Conservation (phyloP, 1,140 invertebrate species). For the Reticulitermes speratus region DNA sequence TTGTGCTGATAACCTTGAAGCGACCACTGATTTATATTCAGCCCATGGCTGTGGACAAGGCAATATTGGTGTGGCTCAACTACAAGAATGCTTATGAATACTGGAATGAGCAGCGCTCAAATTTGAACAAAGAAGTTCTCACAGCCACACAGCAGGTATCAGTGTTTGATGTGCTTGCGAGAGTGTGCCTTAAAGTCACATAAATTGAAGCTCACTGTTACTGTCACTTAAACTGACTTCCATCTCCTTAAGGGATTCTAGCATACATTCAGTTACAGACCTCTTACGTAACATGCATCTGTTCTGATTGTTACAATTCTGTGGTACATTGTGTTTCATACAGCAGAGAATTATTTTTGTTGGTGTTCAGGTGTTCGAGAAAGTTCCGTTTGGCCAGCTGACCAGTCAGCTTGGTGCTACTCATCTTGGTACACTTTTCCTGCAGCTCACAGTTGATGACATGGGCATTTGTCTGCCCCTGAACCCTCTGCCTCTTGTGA, state of each 20-base stretch:
- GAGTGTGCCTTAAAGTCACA: not conserved
- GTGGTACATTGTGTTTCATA: too few relatives aligned
- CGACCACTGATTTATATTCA: slow-evolving; percentile 93
- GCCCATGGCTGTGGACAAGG: slow-evolving; percentile 93
- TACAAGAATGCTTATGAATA: slow-evolving; percentile 99
- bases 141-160: slow-evolving; percentile 72
- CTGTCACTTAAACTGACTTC: too few relatives aligned
- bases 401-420: slow-evolving; percentile 69
- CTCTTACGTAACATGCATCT: too few relatives aligned
- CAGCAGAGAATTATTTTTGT: too few relatives aligned
- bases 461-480: slow-evolving; percentile 95
- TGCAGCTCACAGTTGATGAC: slow-evolving; percentile 93
- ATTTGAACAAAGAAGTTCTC: slow-evolving; percentile 82
- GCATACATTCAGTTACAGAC: too few relatives aligned
- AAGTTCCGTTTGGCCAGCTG: slow-evolving; percentile 74
- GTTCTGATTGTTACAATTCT: too few relatives aligned
- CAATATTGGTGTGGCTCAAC: slow-evolving; percentile 96
- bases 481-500: slow-evolving; percentile 69
- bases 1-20: slow-evolving; percentile 87
- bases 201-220: too few relatives aligned
- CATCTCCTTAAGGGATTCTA: too few relatives aligned
- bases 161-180: not conserved
- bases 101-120: slow-evolving; percentile 93
- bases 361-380: slow-evolving; percentile 56
- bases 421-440: slow-evolving; percentile 84